Evolutionary conservation across 2,888 invertebrate species (phyloP).

Genomic region (Tetropium fuscum): DNA sequence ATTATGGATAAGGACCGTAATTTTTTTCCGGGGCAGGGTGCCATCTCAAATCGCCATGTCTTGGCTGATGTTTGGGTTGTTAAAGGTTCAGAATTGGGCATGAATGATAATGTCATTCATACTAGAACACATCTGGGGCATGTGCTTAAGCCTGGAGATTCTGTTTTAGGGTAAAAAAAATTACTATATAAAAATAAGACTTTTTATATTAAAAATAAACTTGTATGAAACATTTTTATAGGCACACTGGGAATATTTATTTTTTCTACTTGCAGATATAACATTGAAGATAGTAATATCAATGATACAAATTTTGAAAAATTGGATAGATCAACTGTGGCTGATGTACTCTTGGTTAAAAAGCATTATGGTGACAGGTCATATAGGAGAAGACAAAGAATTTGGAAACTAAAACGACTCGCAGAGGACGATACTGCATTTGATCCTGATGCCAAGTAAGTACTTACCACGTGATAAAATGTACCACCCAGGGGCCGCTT

Average conservation of each 20-base stretch:
- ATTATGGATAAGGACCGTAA: constrained; percentile 81
- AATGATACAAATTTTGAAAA: constrained; percentile 93
- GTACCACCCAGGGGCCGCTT: no score
- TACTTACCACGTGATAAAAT: no score
- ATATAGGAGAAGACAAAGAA: constrained; percentile 78
- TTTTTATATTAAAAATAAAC: neutral
- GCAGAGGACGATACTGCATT: constrained; percentile 74
- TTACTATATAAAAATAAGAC: neutral
- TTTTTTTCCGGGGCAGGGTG: constrained; percentile 88
- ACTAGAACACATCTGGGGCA: constrained; percentile 95
- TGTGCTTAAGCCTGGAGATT: constrained; percentile 92
- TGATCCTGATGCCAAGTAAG: constrained; percentile 74
- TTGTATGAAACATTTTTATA: constrained; percentile 10
- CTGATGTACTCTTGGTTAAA: constrained; percentile 95
- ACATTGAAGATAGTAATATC: constrained; percentile 89
- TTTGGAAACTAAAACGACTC: constrained; percentile 95
- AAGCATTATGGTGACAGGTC: constrained; percentile 85
- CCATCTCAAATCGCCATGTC: constrained; percentile 87
- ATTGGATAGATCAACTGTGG: constrained; percentile 75
- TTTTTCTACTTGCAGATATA: constrained; percentile 73
- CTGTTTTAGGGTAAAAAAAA: constrained; percentile 84
- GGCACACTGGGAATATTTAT: neutral
- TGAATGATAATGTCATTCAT: constrained; percentile 84
- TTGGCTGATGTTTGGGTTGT: constrained; percentile 96
- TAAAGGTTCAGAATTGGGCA: constrained; percentile 86